Conservation (phyloP, 2,797 vertebrate species). For the Typhlichthys eigenmanni region DNA sequence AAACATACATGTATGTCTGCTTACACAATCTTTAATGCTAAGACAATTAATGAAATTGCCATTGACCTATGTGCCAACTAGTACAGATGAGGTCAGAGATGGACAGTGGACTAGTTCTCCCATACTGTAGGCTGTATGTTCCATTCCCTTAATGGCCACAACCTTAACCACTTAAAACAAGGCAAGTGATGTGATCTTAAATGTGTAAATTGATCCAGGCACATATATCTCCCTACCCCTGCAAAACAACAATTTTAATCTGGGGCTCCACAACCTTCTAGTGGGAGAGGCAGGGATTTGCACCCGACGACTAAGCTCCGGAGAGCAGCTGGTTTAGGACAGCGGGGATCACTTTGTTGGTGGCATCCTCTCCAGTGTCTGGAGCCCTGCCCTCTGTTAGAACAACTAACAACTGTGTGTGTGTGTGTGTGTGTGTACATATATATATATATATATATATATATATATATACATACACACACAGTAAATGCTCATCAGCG, state of each 20-base stretch:
- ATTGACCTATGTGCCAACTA: not conserved
- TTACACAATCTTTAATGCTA: too few species aligned
- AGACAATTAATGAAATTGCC: not conserved
- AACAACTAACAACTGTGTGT: slow-evolving; percentile 26
- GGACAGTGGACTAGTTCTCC: slow-evolving; percentile 1
- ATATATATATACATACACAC: too few species aligned
- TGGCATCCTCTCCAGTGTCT: slow-evolving; percentile 40
- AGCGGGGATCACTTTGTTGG: slow-evolving; percentile 41
- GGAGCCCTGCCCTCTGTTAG: slow-evolving; percentile 32
- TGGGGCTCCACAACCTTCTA: slow-evolving; percentile 20
- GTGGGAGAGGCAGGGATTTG: slow-evolving; percentile 28
- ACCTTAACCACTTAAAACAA: slow-evolving; percentile 21
- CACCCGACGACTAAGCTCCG: slow-evolving; percentile 20
- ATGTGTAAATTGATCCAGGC: slow-evolving; percentile 35
- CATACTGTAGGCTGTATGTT: not conserved
- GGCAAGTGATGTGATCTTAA: slow-evolving; percentile 22
- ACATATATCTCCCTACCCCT: slow-evolving; percentile 21
- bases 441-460: too few species aligned
- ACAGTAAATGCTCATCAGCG: slow-evolving; percentile 25
- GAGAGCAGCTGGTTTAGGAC: slow-evolving; percentile 7
- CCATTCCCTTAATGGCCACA: slow-evolving; percentile 10
- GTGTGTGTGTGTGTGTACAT: too few species aligned
- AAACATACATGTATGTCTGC: too few species aligned
- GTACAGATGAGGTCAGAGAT: slow-evolving; percentile 2
- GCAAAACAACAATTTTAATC: slow-evolving; percentile 19